phyloP scores from a whole-genome alignment of 2,888 invertebrate species.

The Scaeva pyrastri region DNA sequence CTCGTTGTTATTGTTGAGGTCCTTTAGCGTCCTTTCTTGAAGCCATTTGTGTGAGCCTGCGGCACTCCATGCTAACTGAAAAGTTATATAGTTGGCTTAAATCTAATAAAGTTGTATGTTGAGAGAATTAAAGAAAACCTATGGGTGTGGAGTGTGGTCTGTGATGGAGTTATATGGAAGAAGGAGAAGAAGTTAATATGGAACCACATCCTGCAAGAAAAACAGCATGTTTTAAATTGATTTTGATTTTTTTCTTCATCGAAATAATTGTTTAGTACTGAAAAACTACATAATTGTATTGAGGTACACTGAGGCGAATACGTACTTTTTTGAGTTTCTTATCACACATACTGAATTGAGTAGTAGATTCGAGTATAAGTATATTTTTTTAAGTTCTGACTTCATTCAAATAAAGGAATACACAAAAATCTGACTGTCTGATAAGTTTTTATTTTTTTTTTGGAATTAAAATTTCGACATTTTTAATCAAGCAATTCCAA shows the following conservation, averaged over 20 bases:
- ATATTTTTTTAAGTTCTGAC: background rate
- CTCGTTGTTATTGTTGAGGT: background rate
- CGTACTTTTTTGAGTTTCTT: too few relatives aligned
- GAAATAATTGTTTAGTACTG: too few relatives aligned
- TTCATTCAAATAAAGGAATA: background rate
- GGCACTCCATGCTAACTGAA: slow-evolving; percentile 1
- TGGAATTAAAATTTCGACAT: slow-evolving; percentile 44
- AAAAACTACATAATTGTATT: too few relatives aligned
- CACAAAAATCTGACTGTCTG: slow-evolving; percentile 8
- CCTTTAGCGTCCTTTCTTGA: slow-evolving; percentile 4
- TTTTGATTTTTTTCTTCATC: too few relatives aligned
- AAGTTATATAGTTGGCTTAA: slow-evolving; percentile 16
- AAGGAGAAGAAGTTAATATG: background rate
- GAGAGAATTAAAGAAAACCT: slow-evolving; percentile 6
- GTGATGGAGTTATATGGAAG: background rate
- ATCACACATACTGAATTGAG: too few relatives aligned
- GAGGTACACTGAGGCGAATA: too few relatives aligned
- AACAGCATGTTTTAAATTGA: too few relatives aligned
- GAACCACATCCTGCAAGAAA: slow-evolving; percentile 31
- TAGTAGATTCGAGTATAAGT: too few relatives aligned
- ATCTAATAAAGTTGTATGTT: slow-evolving; percentile 67
- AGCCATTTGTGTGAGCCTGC: background rate
- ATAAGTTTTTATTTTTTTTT: background rate
- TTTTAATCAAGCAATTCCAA: slow-evolving; percentile 62
- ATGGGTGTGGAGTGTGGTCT: background rate